Evolutionary conservation across 1,140 invertebrate species (phyloP), one percentile per base, ranked within the genome.

Genomic region (Dinoponera quadriceps): DNA sequence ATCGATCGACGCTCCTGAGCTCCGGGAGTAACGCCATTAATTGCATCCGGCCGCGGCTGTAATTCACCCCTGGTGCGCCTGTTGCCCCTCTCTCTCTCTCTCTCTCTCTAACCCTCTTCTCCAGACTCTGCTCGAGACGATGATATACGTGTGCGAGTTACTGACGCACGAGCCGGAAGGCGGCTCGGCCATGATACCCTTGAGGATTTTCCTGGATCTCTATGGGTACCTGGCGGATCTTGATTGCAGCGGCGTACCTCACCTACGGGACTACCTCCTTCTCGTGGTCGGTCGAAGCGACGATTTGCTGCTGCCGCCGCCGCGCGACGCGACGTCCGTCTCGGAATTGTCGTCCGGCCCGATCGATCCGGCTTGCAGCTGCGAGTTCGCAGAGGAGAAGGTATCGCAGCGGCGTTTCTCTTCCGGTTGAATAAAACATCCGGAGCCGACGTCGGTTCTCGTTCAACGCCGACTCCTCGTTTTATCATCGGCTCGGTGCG

Each of bases 121-220:
- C 20, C 88, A 98, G 97, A 96, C 95, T 89, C 94, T 98, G 29
- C 96, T 96, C 7, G 95, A 96, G 90, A 97, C 97, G 25, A 97
- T 98, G 97, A 96, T 96, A 71, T 95, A 96, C 38, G 94, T 98
- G 57, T 98, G 97, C 92, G 97, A 98, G 93, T 94, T 97, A 48
- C 92, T 98, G 78, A 98, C 97, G 22, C 95, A 96, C 82, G 97
- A 98, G 91, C 96, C 97, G 1, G 97, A 97, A 86, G 97, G 97
- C 54, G 97, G 97, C 2, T 96, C 96, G 4, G 96, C 97, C 1
- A 96, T 96, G 85, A 97, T 98, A 71, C 95, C 96, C 0, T 94
- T 96, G 51, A 94, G 95, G 74, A 95, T 95, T 29, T 98, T 97
- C 91, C 91, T 96, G 38, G 93, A 94, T 48, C 94, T 97, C 81